Base-by-base conservation (phyloP, 2,888 invertebrate genomes). In the Abscondita cerata region DNA sequence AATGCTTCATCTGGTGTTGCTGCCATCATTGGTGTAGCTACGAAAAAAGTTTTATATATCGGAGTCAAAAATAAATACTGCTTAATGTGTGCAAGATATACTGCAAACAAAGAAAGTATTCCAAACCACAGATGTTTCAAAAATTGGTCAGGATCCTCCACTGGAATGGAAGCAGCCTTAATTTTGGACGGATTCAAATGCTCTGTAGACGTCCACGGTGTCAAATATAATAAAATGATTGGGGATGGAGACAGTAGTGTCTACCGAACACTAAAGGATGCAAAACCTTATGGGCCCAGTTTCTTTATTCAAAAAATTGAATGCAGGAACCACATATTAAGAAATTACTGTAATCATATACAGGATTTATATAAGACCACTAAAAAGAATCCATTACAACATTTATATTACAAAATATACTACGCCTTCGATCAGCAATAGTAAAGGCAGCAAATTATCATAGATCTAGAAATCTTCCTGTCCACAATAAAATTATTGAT, bases 1-100 rank as follows among this genome's bases (percentile, higher is more conserved):
- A 47, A 63, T 78, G 78, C 74, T 75, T 81, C 44, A 15, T 63
- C 67, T 33, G 65, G 66, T 13, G 67, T 67, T 1, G 66, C 63
- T 8, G 57, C 46, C 20, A 64, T 65, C 12, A 52, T 61, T 15
- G 31, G 50, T 15, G 25, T 25, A 6, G 25, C 25, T 25, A 25
- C 25, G 33, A 46, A 16, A 20, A 47, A 46, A 44, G 52, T 15
- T 31, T 38, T 12, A 25, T 60, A 51, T 44, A 8, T 53, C 16
- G 52, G 33, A 1, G 33, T 55, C n/a, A 6, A 50, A 52, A 62
- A 62, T 33, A 62, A 62, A 47, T 62, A 58, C 25, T 59, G 56
- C 33, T 48, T 13, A 16, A 12, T 50, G 9, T 61, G 61, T 40
- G 19, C n/a, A 38, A 15, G 36, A 44, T 44, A 3, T 44, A 11